phyloP scores from a whole-genome alignment of 2,113 vertebrate genomes.

The Anarhynchus alexandrinus region DNA sequence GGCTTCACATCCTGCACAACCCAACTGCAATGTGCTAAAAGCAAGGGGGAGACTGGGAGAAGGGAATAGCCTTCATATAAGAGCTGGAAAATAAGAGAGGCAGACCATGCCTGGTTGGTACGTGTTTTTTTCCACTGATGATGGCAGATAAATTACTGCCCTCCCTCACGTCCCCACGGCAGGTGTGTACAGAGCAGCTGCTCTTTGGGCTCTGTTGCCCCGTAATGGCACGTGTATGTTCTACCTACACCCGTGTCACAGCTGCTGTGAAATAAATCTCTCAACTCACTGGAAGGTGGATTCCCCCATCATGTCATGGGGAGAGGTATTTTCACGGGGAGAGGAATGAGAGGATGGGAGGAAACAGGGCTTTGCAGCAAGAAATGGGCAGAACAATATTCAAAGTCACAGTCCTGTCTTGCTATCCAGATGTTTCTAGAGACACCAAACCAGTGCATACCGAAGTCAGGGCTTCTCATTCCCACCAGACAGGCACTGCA shows the following conservation, averaged over 20 bases:
- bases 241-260: conserved; percentile 4
- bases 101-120: background rate
- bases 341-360: background rate
- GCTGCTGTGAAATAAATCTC: conserved; percentile 50
- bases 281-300: conserved; percentile 25
- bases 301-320: background rate
- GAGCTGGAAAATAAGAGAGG: background rate
- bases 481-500: conserved; percentile 20
- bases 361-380: background rate
- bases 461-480: conserved; percentile 11
- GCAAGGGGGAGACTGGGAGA: background rate
- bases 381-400: background rate
- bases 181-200: conserved; percentile 35
- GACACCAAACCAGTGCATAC: conserved; percentile 18
- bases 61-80: background rate
- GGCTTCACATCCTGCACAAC: background rate
- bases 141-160: conserved; percentile 30
- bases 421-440: conserved; percentile 46
- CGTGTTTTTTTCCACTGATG: background rate
- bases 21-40: background rate
- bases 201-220: background rate
- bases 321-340: background rate
- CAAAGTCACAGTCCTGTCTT: background rate
- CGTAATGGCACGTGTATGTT: background rate
- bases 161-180: background rate